Conservation (phyloP, 1,140 invertebrate genomes). For the Cherax destructor region DNA sequence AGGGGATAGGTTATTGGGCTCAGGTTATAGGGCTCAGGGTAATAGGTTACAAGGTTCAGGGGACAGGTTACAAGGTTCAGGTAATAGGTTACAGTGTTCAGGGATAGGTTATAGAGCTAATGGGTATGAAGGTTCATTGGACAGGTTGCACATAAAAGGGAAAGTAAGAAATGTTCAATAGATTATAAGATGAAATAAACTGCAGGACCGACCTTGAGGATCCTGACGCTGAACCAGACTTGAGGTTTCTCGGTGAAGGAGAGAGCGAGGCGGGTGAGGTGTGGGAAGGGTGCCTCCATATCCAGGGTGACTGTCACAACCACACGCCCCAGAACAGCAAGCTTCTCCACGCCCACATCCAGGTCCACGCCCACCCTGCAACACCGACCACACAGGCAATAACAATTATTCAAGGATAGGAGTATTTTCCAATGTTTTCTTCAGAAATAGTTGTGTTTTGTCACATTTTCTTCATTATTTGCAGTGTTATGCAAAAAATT, state of each 20-base stretch:
- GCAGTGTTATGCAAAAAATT: too few relatives aligned
- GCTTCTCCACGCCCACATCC: constrained; percentile 78
- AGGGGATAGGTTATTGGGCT: not conserved
- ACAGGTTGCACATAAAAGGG: too few relatives aligned
- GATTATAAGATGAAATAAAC: too few relatives aligned
- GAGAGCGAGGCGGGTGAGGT: constrained; percentile 77
- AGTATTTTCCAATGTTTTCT: too few relatives aligned
- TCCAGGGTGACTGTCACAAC: constrained; percentile 77
- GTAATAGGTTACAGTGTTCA: not conserved
- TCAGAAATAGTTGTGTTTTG: too few relatives aligned
- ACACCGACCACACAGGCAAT: not conserved
- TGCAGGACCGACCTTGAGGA: constrained; percentile 74
- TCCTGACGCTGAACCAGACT: constrained; percentile 79
- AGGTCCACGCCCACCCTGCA: constrained; percentile 77
- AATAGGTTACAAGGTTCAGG: not conserved
- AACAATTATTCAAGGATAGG: too few relatives aligned
- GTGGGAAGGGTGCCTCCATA: constrained; percentile 78
- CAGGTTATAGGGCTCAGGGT: not conserved
- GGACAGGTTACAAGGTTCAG: not conserved
- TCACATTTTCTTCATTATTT: too few relatives aligned
- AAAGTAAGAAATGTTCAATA: too few relatives aligned
- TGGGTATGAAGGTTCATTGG: too few relatives aligned
- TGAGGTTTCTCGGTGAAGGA: constrained; percentile 79
- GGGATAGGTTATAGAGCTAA: too few relatives aligned
- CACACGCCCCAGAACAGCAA: constrained; percentile 77